Conservation (phyloP, 2,888 invertebrate species). For the Cataglyphis rosenhaueri region DNA sequence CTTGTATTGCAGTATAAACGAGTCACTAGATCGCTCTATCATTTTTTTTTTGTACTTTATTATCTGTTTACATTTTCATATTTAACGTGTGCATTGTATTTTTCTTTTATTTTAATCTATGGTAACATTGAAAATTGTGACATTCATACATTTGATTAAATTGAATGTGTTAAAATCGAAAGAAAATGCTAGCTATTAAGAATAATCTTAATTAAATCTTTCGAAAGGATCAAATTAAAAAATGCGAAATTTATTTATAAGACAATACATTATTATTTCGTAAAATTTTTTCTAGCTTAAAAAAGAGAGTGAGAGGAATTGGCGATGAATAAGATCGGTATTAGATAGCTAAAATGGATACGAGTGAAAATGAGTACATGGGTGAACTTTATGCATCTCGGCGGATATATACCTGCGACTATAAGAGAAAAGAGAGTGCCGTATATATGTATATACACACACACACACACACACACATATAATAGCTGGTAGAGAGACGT, state of each 20-base stretch:
- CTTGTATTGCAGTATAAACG: background rate
- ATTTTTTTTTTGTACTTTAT: background rate
- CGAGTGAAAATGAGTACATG: conserved; percentile 29
- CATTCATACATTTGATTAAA: background rate
- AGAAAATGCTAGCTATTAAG: background rate
- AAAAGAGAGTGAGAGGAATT: conserved; percentile 14
- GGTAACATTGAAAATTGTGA: background rate
- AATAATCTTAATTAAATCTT: background rate
- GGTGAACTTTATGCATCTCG: conserved; percentile 44
- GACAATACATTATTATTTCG: background rate
- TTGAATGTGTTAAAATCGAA: background rate
- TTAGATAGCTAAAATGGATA: conserved; percentile 37
- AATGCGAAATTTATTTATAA: background rate
- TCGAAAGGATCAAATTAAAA: background rate
- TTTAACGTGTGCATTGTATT: background rate
- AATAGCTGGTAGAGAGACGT: conserved; percentile 47
- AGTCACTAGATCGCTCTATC: background rate
- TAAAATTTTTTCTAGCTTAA: conserved; percentile 9
- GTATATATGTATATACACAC: no score
- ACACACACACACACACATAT: background rate
- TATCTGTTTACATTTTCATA: background rate
- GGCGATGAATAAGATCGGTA: background rate
- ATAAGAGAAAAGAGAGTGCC: conserved; percentile 27
- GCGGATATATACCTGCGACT: conserved; percentile 25
- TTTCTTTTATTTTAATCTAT: background rate